Evolutionary conservation across 2,113 vertebrate species (phyloP).

Genomic region (Gobius niger): DNA sequence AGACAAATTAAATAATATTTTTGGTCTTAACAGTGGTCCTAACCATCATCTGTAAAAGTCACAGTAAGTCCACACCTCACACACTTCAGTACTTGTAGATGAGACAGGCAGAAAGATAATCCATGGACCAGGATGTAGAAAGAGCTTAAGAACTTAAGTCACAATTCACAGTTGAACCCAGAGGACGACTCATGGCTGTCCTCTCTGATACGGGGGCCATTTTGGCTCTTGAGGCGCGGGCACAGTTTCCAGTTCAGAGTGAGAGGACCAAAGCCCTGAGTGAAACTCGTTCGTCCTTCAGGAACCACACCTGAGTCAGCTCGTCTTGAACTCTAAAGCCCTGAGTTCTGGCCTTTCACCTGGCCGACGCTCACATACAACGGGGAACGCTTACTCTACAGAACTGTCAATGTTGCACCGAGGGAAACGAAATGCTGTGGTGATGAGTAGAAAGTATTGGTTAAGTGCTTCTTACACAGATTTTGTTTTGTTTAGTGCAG

Average conservation of each 20-base stretch:
- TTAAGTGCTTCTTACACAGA: no score
- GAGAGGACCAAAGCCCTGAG: constrained; percentile 61
- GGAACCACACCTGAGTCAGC: constrained; percentile 65
- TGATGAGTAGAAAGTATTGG: no score
- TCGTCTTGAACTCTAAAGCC: constrained; percentile 63
- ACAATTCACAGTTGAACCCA: constrained; percentile 68
- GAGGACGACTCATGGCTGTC: constrained; percentile 24
- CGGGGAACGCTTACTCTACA: constrained; percentile 51
- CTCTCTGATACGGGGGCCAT: constrained; percentile 39
- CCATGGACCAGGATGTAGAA: constrained; percentile 17
- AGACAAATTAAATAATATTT: not conserved
- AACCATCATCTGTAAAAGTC: not conserved
- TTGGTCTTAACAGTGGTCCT: not conserved
- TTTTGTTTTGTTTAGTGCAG: no score
- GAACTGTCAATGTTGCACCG: not conserved
- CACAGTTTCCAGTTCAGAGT: constrained; percentile 58
- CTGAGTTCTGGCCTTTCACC: constrained; percentile 63
- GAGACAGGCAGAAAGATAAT: not conserved
- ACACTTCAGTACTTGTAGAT: constrained; percentile 17
- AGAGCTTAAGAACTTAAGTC: constrained; percentile 27
- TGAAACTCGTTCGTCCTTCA: constrained; percentile 41
- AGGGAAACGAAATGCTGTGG: not conserved
- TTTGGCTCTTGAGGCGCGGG: constrained; percentile 58
- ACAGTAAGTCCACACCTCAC: constrained; percentile 10
- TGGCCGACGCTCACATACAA: constrained; percentile 63